Conservation (phyloP, 2,113 vertebrate species). For the Tinamus guttatus region DNA sequence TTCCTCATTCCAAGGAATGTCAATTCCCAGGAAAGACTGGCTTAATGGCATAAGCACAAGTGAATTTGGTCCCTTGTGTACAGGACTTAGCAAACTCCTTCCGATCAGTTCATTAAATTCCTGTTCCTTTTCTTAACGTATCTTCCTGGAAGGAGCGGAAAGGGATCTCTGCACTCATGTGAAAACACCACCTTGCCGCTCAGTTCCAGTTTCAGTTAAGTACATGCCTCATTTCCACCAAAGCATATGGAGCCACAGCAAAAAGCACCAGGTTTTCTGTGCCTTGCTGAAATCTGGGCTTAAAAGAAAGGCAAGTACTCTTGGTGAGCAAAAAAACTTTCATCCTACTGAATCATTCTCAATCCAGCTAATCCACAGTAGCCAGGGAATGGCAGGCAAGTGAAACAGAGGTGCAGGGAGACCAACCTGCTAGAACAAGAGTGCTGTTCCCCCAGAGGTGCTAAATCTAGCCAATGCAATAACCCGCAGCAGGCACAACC, state of each 20-base stretch:
- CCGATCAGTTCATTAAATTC: background rate
- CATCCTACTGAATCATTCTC: background rate
- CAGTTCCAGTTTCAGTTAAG: background rate
- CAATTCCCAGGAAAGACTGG: background rate
- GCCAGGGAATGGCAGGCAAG: background rate
- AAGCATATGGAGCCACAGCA: background rate
- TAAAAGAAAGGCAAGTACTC: background rate
- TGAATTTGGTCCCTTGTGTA: background rate
- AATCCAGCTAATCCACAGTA: background rate
- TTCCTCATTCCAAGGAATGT: background rate
- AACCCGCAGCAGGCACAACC: background rate
- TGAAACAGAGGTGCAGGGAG: background rate
- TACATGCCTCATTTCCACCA: background rate
- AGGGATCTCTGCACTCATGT: background rate
- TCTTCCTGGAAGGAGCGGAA: background rate
- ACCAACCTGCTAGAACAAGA: background rate
- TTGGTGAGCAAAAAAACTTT: background rate
- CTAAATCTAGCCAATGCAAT: rapidly evolving
- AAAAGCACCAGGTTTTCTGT: background rate
- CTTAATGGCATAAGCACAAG: background rate
- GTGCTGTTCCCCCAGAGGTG: rapidly evolving
- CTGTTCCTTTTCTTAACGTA: background rate
- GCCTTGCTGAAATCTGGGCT: background rate
- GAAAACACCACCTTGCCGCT: background rate
- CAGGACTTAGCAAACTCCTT: background rate